Base-by-base conservation (phyloP, 2,113 vertebrate species). In the Petroica traversi region DNA sequence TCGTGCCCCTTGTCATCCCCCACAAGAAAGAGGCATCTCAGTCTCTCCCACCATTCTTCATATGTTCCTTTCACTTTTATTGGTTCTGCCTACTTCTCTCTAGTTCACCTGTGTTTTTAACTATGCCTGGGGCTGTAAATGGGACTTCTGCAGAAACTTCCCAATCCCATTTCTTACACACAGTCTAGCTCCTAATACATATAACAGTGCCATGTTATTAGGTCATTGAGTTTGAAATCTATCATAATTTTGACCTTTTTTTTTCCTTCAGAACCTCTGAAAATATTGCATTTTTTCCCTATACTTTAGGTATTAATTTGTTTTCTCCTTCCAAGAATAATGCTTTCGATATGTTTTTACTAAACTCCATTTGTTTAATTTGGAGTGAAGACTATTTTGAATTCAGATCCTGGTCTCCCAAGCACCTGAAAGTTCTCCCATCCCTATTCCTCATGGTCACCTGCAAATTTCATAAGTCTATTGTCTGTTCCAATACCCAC, bases 1-100 rank as follows among this genome's bases (percentile, higher is more conserved):
- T 20, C 0, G 0, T 49, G 23, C 4, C 31, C 38, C 24, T 33
- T 8, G 4, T 40, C 12, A 5, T 38, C 69, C 9, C 20, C 31
- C 6, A 54, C 25, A 12, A 49, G 69, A 38, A 78, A 43, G 10
- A 34, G 8, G 59, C 29, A 63, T 22, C 8, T 40, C 33, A 20
- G 17, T 55, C 14, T 88, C 38, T 81, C 26, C 18, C 51, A 58
- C 18, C 12, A 28, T 54, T 81, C 51, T 71, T 57, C 4, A 1
- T 23, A 14, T 1, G 1, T 40, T 88, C 24, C 49, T 69, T 75
- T 8, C 57, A 40, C 17, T 80, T 59, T 5, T 19, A 29, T 72
- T 51, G 26, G 29, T 80, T 64, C 33, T 19, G 51, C 59, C 25
- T 3, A 40, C 40, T 66, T 66, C 2, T 55, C 24, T 66, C n/a